Evolutionary conservation across 2,113 vertebrate genomes (phyloP).

Genomic region (Phainopepla nitens): DNA sequence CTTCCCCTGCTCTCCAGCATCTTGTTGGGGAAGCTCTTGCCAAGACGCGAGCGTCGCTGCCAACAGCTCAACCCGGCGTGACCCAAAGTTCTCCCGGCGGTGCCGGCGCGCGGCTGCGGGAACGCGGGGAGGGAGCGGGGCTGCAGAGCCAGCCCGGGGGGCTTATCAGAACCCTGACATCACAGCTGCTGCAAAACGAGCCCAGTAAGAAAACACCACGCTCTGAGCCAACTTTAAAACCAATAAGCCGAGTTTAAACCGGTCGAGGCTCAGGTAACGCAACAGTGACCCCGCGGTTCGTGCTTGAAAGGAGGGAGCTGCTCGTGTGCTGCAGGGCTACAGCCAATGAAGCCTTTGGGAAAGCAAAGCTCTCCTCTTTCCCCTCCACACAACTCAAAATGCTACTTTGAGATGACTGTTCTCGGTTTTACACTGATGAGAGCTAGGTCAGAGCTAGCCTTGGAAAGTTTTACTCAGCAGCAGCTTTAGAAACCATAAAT

Average conservation of each 20-base stretch:
- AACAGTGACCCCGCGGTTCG: fast-evolving
- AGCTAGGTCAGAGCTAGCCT: slow-evolving; percentile 25
- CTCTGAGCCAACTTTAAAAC: background rate
- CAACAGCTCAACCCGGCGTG: slow-evolving; percentile 14
- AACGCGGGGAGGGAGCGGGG: background rate
- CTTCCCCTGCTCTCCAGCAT: slow-evolving; percentile 18
- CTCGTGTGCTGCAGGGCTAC: fast-evolving
- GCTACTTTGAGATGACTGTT: slow-evolving; percentile 14
- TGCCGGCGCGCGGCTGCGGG: background rate
- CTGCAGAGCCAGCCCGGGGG: background rate
- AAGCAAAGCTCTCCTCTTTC: background rate
- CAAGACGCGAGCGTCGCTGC: background rate
- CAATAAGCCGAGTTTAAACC: background rate
- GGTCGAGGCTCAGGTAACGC: background rate
- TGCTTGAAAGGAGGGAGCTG: fast-evolving
- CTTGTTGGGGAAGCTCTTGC: slow-evolving; percentile 21
- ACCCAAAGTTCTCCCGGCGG: slow-evolving; percentile 9
- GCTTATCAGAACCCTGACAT: background rate
- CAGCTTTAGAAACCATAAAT: slow-evolving; percentile 61
- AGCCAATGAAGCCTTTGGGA: background rate
- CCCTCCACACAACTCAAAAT: slow-evolving; percentile 2
- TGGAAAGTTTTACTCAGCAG: slow-evolving; percentile 65
- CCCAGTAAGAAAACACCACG: fast-evolving
- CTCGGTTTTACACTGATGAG: slow-evolving; percentile 4
- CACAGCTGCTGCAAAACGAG: background rate